A percentile compares a stretch with the other conserved stretches of the same genome.
Conservation (phyloP, 2,888 invertebrate genomes). For the Lampropteryx suffumata region DNA sequence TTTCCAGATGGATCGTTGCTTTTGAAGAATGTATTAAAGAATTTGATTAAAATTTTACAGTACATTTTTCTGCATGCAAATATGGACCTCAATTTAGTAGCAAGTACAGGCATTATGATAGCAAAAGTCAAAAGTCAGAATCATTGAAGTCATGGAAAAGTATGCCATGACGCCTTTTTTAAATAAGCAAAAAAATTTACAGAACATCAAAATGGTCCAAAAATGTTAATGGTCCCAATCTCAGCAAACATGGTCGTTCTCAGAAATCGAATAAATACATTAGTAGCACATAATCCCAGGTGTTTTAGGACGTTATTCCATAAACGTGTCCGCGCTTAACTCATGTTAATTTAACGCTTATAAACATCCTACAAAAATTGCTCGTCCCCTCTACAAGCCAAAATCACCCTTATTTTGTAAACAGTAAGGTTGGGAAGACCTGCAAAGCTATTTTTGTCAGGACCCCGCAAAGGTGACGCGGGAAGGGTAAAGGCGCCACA, state of each 20-base stretch:
- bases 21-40: conserved; percentile 6
- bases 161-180: too few relatives aligned
- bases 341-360: conserved; percentile 64
- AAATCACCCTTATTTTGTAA: conserved; percentile 12
- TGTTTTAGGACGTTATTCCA: conserved; percentile 57
- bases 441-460: conserved; percentile 16
- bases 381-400: conserved; percentile 3
- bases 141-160: too few relatives aligned
- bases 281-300: conserved; percentile 55
- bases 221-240: not conserved
- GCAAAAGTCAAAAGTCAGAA: too few relatives aligned
- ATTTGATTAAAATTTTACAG: conserved; percentile 10
- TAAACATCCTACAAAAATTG: conserved; percentile 28
- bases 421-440: conserved; percentile 11
- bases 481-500: conserved; percentile 67
- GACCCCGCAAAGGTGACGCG: conserved; percentile 47
- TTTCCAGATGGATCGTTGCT: conserved; percentile 19
- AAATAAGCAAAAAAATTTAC: too few relatives aligned
- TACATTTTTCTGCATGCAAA: too few relatives aligned
- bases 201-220: too few relatives aligned
- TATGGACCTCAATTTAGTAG: too few relatives aligned
- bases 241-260: conserved; percentile 32
- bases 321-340: conserved; percentile 66
- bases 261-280: conserved; percentile 56
- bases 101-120: too few relatives aligned